Percentiles rank a stretch among this genome's conserved stretches.
Conservation (phyloP, 2,888 invertebrate genomes). For the Sinhomidia bicolor region DNA sequence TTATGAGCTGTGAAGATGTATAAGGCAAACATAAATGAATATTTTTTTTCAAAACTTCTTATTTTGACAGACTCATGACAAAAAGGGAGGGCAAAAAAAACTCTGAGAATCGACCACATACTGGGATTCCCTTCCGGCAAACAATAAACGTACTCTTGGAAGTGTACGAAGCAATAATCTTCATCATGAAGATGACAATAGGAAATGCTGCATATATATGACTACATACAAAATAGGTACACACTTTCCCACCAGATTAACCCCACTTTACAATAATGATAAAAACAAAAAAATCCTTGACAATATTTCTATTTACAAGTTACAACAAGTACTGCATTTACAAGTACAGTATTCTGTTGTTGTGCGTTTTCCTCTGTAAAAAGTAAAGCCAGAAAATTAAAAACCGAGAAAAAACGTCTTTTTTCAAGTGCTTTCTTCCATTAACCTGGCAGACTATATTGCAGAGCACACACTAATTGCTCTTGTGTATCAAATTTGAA, state of each 20-base stretch:
- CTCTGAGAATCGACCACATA: constrained; percentile 39
- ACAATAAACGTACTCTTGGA: constrained; percentile 38
- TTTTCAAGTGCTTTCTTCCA: not conserved
- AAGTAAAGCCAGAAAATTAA: not conserved
- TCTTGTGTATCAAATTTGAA: not conserved
- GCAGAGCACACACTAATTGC: not conserved
- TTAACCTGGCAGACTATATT: not conserved
- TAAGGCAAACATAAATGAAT: constrained; percentile 5
- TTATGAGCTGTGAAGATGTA: constrained; percentile 1
- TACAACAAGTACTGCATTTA: too few relatives aligned
- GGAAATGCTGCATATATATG: not conserved
- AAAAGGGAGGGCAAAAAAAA: constrained; percentile 47
- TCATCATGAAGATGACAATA: constrained; percentile 14
- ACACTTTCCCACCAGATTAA: constrained; percentile 2
- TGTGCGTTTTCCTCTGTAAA: not conserved
- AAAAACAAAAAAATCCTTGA: not conserved
- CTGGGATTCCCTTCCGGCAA: constrained; percentile 55
- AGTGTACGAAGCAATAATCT: constrained; percentile 2
- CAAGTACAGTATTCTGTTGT: too few relatives aligned
- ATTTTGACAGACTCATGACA: constrained; percentile 65
- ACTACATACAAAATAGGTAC: not conserved
- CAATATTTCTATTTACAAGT: too few relatives aligned
- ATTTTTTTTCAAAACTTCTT: too few relatives aligned
- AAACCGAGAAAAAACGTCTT: not conserved
- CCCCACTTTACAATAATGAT: constrained; percentile 10